These are phyloP conservation scores for Sinosuthora webbiana DNA, from an alignment of 2,113 vertebrate genomes.

Conservation along the genomic window DNA sequence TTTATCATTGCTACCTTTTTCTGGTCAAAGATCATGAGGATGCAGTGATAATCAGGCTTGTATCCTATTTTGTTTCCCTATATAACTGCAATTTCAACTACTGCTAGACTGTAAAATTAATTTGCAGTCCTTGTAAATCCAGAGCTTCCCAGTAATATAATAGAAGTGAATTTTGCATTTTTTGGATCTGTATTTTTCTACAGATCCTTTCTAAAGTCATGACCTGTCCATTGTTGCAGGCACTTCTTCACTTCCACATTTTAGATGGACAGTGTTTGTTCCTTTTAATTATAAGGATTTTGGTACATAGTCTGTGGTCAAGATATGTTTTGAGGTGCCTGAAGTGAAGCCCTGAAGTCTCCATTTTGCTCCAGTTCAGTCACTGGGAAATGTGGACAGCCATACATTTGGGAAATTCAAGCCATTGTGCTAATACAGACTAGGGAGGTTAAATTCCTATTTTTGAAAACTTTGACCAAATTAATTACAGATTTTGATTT, in stretches of 20 bases:
- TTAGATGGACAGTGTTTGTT: background rate
- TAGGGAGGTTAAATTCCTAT: background rate
- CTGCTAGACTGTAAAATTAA: background rate
- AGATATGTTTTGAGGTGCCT: background rate
- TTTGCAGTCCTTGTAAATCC: background rate
- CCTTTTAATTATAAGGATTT: background rate
- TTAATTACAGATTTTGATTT: background rate
- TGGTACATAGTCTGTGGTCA: background rate
- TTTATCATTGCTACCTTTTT: background rate
- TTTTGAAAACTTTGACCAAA: background rate
- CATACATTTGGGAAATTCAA: background rate
- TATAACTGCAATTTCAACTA: background rate
- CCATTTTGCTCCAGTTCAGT: background rate
- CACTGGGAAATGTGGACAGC: background rate
- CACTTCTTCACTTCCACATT: background rate
- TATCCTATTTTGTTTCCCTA: background rate
- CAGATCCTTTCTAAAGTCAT: background rate
- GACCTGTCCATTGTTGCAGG: background rate
- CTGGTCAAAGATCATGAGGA: background rate
- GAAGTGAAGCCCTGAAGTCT: background rate
- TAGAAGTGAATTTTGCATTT: background rate
- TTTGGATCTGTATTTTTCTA: background rate
- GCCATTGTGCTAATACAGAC: background rate
- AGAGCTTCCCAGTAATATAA: background rate
- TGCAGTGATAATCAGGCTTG: background rate